A percentile compares a stretch with the other conserved stretches of the same genome.
Conservation (phyloP, 2,797 vertebrate species). For the Pogonophryne albipinna region DNA sequence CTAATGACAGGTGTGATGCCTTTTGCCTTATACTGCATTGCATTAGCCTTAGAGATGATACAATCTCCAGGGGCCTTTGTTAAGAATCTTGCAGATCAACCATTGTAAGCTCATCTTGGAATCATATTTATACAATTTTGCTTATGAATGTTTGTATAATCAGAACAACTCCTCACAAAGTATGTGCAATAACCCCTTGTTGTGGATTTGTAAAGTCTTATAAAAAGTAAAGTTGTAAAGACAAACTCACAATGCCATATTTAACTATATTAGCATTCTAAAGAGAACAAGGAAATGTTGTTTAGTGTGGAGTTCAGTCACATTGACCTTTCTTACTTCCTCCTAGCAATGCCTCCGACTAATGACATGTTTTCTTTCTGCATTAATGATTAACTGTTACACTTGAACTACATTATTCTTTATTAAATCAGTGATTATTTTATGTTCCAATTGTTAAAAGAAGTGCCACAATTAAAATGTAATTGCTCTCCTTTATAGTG, state of each 20-base stretch:
- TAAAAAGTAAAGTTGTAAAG: neutral
- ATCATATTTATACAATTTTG: neutral
- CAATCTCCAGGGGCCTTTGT: constrained; percentile 5
- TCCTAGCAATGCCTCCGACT: neutral
- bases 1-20: neutral
- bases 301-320: neutral
- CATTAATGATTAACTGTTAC: neutral
- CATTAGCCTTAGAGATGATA: neutral
- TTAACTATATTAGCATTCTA: neutral
- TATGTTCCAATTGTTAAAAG: constrained; percentile 9
- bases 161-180: neutral
- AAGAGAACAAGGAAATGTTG: neutral
- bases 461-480: constrained; percentile 28
- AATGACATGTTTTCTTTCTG: neutral
- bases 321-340: neutral
- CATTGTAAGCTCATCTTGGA: neutral
- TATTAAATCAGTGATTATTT: neutral
- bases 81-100: constrained; percentile 9
- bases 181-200: neutral
- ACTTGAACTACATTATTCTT: constrained; percentile 5
- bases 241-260: neutral
- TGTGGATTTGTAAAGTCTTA: neutral
- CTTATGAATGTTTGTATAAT: neutral
- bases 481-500: constrained; percentile 39
- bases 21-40: constrained; percentile 2